Base-by-base conservation (phyloP, 2,888 invertebrate genomes). In the Callinectes sapidus region DNA sequence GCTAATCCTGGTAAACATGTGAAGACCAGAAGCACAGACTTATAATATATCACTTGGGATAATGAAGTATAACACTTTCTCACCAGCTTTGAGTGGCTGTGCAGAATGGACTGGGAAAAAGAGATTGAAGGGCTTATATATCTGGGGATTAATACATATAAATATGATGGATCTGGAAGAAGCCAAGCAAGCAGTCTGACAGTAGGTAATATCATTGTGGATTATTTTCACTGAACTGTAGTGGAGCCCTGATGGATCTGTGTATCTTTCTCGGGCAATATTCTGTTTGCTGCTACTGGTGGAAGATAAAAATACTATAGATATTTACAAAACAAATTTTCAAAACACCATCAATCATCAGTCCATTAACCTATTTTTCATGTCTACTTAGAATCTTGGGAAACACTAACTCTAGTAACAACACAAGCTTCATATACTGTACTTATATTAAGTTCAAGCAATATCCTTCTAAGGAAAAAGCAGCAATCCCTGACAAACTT, bases 81-180 rank as follows among this genome's bases (percentile, higher is more conserved):
- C 92, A 92, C 92, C 92, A 92, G 92, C 77, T 92, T 39, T 92
- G 92, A 91, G 91, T 92, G 92, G 92, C 88, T 91, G 92, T 92
- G 92, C 92, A 92, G 92, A 92, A 92, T 92, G 92, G 92, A 92
- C 92, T 92, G 92, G 91, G 91, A 87, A 87, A 90, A 91, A 89
- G 87, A 90, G 61, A 89, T 85, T 89, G 89, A 77, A 89, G 55
- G 77, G 85, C 91, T 91, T 91, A 89, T 77, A 91, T 61, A 81
- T 35, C 81, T 88, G 85, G 48, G 90, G 92, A 77, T 71, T 61
- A 88, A 87, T 81, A 81, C 35, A 81, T 81, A 81, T 81, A 35
- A 35, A 81, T 81, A 81, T 81, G 81, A 81, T 32, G 32, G 77
- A 54, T 91, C 88, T 91, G 88, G 54, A 91, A 91, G 42, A 92